These are phyloP conservation scores for Leptopilina clavipes DNA, from an alignment of 1,140 invertebrate genomes.

Conservation along the genomic window DNA sequence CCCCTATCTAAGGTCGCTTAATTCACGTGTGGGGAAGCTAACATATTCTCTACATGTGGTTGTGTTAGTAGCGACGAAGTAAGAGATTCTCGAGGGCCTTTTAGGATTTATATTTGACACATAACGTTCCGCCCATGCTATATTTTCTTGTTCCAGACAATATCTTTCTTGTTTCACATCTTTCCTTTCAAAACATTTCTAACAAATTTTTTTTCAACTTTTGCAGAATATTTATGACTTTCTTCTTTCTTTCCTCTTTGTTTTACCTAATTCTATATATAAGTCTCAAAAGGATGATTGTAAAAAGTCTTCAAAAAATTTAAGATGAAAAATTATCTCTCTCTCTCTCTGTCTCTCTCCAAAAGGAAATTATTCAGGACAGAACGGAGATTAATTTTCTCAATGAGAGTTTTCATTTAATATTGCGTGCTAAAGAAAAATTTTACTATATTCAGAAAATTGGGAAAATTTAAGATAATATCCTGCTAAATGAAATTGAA, in stretches of 20 bases:
- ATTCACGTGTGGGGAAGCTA: slow-evolving; percentile 4
- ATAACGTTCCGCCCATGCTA: neutral
- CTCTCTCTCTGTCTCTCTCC: neutral
- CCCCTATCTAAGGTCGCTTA: slow-evolving; percentile 1
- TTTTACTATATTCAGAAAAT: neutral
- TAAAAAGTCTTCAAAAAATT: neutral
- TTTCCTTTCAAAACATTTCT: slow-evolving; percentile 2
- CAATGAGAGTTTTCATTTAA: neutral
- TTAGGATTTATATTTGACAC: slow-evolving; percentile 25
- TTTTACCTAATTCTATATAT: neutral
- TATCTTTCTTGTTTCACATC: slow-evolving; percentile 22
- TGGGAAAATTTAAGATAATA: neutral
- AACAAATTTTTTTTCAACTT: neutral
- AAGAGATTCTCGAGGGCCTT: slow-evolving; percentile 31
- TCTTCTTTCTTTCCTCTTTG: too few species aligned
- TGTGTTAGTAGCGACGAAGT: slow-evolving; percentile 18
- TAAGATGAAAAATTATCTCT: neutral
- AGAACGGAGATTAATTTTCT: slow-evolving; percentile 6
- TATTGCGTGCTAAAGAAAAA: neutral
- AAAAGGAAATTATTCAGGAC: neutral
- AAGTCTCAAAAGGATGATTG: neutral
- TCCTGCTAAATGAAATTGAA: neutral
- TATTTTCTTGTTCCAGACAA: slow-evolving; percentile 12
- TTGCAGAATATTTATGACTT: slow-evolving; percentile 5
- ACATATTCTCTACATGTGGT: neutral